Conservation (phyloP, 2,797 vertebrate genomes). For the Prionace glauca region DNA sequence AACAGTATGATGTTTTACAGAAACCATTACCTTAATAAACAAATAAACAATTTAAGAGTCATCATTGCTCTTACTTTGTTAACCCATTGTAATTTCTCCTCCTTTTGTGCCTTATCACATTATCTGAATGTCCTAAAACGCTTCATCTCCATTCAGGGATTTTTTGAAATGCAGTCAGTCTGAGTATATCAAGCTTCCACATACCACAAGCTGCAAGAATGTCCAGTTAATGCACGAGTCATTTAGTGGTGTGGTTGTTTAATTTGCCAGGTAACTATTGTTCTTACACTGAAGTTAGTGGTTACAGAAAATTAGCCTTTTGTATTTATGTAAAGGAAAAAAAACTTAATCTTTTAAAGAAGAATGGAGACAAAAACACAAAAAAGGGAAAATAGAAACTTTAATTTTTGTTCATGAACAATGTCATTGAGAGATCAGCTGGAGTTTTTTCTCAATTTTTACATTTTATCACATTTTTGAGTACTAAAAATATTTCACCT, state of each 20-base stretch:
- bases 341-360: neutral
- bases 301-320: neutral
- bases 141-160: neutral
- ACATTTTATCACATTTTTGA: slow-evolving; percentile 11
- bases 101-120: neutral
- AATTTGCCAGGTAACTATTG: neutral
- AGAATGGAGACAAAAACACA: neutral
- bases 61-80: neutral
- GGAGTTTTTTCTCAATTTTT: neutral
- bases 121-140: neutral
- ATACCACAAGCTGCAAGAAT: neutral
- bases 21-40: neutral
- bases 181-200: neutral
- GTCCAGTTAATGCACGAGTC: neutral
- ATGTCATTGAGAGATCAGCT: neutral
- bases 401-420: neutral
- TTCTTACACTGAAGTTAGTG: neutral
- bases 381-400: neutral
- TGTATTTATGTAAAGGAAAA: neutral
- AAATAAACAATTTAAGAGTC: too few species aligned
- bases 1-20: neutral
- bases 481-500: neutral
- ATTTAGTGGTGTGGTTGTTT: neutral
- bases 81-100: neutral
- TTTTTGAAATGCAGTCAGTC: neutral